Evolutionary conservation across 2,797 vertebrate species (phyloP).

Genomic region (Morelia viridis): DNA sequence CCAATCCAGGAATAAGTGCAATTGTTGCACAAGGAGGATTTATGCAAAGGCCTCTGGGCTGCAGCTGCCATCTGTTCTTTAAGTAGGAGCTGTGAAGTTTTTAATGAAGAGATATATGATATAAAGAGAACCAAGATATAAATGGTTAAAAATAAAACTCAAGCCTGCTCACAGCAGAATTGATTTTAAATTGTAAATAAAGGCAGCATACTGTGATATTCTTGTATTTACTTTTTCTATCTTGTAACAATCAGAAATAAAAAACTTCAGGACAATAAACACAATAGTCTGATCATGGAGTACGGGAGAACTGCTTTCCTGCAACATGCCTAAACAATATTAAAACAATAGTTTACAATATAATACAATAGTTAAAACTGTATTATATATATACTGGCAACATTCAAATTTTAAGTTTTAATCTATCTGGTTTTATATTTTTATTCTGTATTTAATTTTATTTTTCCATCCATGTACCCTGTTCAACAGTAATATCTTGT

Average conservation of each 20-base stretch:
- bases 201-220: background rate
- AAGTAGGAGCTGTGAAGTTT: background rate
- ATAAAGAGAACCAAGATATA: background rate
- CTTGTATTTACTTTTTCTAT: background rate
- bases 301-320: background rate
- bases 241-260: background rate
- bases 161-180: background rate
- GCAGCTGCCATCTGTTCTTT: background rate
- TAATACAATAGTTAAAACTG: background rate
- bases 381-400: background rate
- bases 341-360: no score
- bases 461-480: background rate
- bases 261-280: background rate
- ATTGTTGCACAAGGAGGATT: background rate
- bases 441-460: background rate
- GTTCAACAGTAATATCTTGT: background rate
- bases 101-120: background rate
- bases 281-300: background rate
- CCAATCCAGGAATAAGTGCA: background rate
- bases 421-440: background rate
- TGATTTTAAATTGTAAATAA: background rate
- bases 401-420: background rate
- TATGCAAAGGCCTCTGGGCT: background rate
- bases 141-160: background rate
- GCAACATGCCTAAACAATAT: background rate